These are phyloP conservation scores for Pollimyrus isidori DNA, from an alignment of 2,113 vertebrate species.

Conservation along the genomic window DNA sequence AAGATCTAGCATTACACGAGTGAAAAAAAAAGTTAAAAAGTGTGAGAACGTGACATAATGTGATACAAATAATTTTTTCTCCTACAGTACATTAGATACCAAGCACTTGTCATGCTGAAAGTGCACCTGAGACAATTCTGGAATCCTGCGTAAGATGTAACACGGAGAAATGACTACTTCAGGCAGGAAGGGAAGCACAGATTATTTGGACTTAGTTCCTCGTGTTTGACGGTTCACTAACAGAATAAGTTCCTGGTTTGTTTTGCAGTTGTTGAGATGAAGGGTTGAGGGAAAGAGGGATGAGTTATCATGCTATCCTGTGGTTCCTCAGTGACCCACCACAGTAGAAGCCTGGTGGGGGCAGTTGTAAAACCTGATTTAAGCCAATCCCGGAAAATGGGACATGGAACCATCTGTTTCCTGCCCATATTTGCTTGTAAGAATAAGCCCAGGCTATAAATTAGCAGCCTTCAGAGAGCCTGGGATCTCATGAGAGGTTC, in stretches of 20 bases:
- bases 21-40: background rate
- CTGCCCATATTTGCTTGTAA: background rate
- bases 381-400: background rate
- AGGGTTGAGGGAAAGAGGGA: background rate
- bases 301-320: background rate
- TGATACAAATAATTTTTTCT: background rate
- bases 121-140: background rate
- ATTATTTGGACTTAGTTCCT: background rate
- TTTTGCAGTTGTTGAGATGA: background rate
- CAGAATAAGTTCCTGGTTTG: background rate
- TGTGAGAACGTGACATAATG: background rate
- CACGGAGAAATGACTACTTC: background rate
- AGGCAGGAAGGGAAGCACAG: background rate
- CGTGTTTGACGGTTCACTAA: background rate
- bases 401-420: slow-evolving; percentile 3
- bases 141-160: background rate
- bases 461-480: background rate
- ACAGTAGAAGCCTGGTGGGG: background rate
- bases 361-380: background rate
- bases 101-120: background rate
- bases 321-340: background rate
- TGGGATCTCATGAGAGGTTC: background rate
- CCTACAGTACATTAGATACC: background rate
- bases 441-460: background rate
- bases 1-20: background rate